These are phyloP conservation scores for Poeciliopsis prolifica DNA, from an alignment of 2,113 vertebrate species.

Conservation along the genomic window DNA sequence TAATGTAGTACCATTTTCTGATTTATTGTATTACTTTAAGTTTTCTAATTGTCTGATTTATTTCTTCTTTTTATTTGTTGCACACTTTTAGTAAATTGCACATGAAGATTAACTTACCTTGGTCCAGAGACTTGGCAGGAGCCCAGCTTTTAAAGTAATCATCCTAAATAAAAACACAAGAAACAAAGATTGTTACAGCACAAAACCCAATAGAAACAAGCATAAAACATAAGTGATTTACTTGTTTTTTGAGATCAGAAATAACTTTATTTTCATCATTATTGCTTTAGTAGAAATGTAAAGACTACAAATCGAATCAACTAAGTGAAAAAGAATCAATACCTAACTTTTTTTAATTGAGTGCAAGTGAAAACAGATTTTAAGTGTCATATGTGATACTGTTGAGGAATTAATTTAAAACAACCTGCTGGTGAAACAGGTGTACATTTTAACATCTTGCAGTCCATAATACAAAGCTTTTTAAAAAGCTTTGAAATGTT, in stretches of 20 bases:
- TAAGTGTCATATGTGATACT: not conserved
- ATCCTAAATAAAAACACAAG: slow-evolving; percentile 66
- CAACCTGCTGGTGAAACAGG: not conserved
- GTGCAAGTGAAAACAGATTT: slow-evolving; percentile 13
- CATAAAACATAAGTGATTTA: slow-evolving; percentile 18
- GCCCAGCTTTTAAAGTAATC: slow-evolving; percentile 79
- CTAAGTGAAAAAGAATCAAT: slow-evolving; percentile 7
- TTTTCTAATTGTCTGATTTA: not conserved
- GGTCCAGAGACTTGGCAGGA: slow-evolving; percentile 71
- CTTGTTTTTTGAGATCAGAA: not conserved
- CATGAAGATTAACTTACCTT: slow-evolving; percentile 64
- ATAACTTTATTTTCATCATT: too few relatives aligned
- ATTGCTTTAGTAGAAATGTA: not conserved
- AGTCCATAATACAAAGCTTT: not conserved
- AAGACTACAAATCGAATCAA: not conserved
- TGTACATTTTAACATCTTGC: not conserved
- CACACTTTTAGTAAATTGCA: not conserved
- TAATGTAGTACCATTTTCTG: not conserved
- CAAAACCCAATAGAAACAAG: not conserved
- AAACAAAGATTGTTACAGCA: slow-evolving; percentile 6
- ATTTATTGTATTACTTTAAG: not conserved
- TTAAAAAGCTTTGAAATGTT: not conserved
- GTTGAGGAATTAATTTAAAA: not conserved
- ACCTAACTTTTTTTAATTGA: slow-evolving; percentile 7
- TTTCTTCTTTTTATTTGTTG: not conserved